Evolutionary conservation across 2,888 invertebrate species (phyloP).

Genomic region (Clitarchus hookeri): DNA sequence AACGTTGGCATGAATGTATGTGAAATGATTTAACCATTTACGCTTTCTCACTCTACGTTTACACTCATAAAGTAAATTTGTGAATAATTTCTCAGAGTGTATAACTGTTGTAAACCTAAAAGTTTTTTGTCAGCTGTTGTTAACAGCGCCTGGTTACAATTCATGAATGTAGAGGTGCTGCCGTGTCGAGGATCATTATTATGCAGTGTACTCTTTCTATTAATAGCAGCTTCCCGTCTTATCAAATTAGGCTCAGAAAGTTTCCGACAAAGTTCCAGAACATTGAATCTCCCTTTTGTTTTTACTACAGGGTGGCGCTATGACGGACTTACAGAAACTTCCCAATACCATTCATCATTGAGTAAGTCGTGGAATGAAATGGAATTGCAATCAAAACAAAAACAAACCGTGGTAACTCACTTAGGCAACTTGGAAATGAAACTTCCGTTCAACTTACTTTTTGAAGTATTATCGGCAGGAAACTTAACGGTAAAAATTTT

Average conservation of each 20-base stretch:
- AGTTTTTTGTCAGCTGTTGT: no score
- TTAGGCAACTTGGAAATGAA: not conserved
- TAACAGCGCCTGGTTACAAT: no score
- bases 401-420: not conserved
- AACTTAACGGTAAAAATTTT: not conserved
- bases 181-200: no score
- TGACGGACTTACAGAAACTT: not conserved
- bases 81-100: no score
- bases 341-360: not conserved
- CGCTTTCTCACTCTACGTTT: no score
- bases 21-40: no score
- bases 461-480: not conserved
- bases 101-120: no score
- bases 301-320: not conserved
- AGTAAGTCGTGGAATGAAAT: not conserved
- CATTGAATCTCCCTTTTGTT: not conserved
- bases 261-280: not conserved
- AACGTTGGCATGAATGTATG: no score
- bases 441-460: not conserved
- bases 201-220: no score
- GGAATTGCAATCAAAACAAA: not conserved
- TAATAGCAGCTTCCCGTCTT: no score
- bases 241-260: not conserved
- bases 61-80: no score
- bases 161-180: no score